phyloP scores from a whole-genome alignment of 2,797 vertebrate genomes.

The Gallinago solitaria region DNA sequence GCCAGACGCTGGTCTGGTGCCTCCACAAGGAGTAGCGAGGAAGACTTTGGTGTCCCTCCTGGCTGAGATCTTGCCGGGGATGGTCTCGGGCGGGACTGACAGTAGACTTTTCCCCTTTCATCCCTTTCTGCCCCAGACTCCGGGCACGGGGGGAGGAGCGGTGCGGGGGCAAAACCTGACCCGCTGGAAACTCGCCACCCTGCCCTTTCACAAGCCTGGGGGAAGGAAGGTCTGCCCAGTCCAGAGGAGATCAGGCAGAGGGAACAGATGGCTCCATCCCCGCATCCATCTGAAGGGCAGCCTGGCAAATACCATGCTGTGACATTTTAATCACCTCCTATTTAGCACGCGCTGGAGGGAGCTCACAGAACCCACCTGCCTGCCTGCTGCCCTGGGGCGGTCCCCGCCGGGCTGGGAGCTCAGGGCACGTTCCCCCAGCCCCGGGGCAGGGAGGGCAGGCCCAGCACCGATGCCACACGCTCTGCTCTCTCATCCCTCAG shows the following conservation, averaged over 20 bases:
- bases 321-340: not conserved
- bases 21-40: conserved; percentile 85
- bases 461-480: rapidly evolving
- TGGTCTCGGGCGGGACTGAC: not conserved
- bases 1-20: conserved; percentile 98
- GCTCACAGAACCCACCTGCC: not conserved
- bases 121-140: not conserved
- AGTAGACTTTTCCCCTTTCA: not conserved
- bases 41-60: not conserved
- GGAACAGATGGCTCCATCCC: not conserved
- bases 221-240: not conserved
- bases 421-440: not conserved
- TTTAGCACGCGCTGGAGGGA: not conserved
- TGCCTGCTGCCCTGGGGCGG: not conserved
- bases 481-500: not conserved
- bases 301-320: not conserved
- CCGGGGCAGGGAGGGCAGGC: rapidly evolving
- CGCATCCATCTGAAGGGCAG: not conserved
- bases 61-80: not conserved
- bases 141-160: not conserved
- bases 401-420: not conserved
- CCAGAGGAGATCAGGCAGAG: not conserved
- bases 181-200: not conserved
- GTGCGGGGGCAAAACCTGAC: not conserved
- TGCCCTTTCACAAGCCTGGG: not conserved